Percentiles rank a stretch among this genome's conserved stretches.
phyloP scores from a whole-genome alignment of 2,797 vertebrate genomes.

The Enteromius argenteus region DNA sequence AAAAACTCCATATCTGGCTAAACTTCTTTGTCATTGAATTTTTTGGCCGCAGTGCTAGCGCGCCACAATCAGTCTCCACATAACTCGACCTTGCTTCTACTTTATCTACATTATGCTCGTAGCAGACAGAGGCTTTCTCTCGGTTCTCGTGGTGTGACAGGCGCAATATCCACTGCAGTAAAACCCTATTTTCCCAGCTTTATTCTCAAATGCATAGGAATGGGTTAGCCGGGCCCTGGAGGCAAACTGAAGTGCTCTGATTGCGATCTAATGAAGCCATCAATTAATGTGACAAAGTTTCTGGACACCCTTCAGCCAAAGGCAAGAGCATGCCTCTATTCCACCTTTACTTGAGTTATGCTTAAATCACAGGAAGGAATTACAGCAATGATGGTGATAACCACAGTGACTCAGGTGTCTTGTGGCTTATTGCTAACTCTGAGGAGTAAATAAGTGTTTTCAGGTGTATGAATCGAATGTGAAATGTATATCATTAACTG shows the following conservation, averaged over 20 bases:
- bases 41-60: slow-evolving; percentile 15
- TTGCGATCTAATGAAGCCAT: slow-evolving; percentile 63
- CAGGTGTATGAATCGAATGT: not conserved
- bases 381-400: slow-evolving; percentile 46
- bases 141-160: slow-evolving; percentile 34
- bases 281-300: slow-evolving; percentile 65
- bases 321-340: slow-evolving; percentile 56
- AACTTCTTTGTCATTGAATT: slow-evolving; percentile 18
- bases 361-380: slow-evolving; percentile 56
- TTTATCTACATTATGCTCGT: slow-evolving; percentile 55
- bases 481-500: not conserved
- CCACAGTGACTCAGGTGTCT: slow-evolving; percentile 30
- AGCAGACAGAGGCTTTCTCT: slow-evolving; percentile 44
- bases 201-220: slow-evolving; percentile 55
- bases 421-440: slow-evolving; percentile 26
- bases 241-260: slow-evolving; percentile 57
- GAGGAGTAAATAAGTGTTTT: slow-evolving; percentile 10
- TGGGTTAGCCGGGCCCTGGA: slow-evolving; percentile 51
- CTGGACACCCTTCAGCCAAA: slow-evolving; percentile 57
- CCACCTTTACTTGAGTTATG: slow-evolving; percentile 52
- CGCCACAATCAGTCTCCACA: slow-evolving; percentile 35
- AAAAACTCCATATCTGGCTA: slow-evolving; percentile 17
- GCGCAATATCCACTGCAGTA: slow-evolving; percentile 51
- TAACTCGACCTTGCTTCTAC: slow-evolving; percentile 38
- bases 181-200: slow-evolving; percentile 56